Evolutionary conservation across 1,140 invertebrate species (phyloP), one percentile per base, ranked within the genome.

Genomic region (Lepidotrigona ventralis): DNA sequence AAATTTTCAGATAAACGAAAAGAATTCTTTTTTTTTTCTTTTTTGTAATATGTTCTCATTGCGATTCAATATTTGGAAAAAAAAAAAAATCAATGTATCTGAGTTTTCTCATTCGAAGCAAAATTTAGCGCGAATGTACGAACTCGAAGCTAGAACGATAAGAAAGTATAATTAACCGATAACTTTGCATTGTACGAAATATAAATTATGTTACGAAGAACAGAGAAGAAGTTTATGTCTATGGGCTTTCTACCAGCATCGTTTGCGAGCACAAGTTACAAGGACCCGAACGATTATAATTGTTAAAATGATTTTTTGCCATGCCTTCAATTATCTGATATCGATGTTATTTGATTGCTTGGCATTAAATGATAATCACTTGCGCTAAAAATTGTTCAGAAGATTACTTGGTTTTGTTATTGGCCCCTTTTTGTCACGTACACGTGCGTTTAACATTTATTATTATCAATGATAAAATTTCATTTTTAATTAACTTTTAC

Each of bases 221-320:
- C 8, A 21, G 11, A 26, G 69, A 53, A 53, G 26, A 54, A 5
- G 14, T 72, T 54, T 29, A 23, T 54, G 71, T 75, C 33, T 63
- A 46, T 46, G 46, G 46, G 17, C 56, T 60, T 75, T 75, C 46
- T 46, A 60, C 17, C 29, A 74, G 21, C 72, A 21, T 74, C 17
- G 54, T 54, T 54, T 19, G 71, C n/a, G 71, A 73, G 19, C 71
- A 54, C 71, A 12, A 74, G 29, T 39, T 74, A 33, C 54, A 8
- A 74, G 72, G 21, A 58, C 39, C 64, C 39, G 60, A 60, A 76
- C 21, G 29, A 33, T 53, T 53, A 53, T 78, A 68, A n/a, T 78
- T 78, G 46, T 78, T 78, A 78, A 66, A 78, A 78, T 54, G 33
- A 78, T 66, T 68, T 53, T 68, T 46, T 78, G 63, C 51, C 76